Conservation (phyloP, 2,113 vertebrate genomes). For the Ceyx melanurus region DNA sequence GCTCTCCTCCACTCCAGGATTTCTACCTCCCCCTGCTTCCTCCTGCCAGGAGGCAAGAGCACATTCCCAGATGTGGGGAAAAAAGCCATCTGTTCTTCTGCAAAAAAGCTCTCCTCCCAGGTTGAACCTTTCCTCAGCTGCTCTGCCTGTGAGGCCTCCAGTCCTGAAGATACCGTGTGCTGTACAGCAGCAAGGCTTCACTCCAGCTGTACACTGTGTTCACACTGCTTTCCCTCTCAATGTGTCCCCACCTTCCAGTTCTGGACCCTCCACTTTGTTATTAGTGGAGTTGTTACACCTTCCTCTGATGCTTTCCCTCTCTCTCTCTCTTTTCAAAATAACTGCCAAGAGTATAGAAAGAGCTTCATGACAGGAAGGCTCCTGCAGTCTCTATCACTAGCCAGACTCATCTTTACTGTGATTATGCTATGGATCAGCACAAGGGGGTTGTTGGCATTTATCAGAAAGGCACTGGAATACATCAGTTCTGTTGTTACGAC, state of each 20-base stretch:
- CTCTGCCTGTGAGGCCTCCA: not conserved
- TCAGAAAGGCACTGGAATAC: not conserved
- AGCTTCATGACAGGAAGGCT: not conserved
- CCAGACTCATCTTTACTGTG: not conserved
- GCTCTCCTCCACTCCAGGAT: not conserved
- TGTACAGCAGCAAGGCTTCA: not conserved
- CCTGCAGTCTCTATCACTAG: not conserved
- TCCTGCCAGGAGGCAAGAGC: not conserved
- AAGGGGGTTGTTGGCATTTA: not conserved
- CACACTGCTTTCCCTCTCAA: accelerated
- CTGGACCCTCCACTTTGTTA: not conserved
- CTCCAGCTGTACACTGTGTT: not conserved
- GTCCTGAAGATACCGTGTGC: too few relatives aligned
- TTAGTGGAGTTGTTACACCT: not conserved
- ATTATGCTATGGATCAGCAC: not conserved
- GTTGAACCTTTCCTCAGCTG: not conserved
- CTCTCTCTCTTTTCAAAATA: not conserved
- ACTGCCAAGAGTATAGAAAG: not conserved
- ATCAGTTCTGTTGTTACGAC: not conserved
- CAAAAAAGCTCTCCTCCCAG: not conserved
- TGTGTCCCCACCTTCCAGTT: accelerated
- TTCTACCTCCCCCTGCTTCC: not conserved
- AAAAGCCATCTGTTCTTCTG: not conserved
- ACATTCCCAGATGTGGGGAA: not conserved
- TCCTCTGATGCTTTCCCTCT: not conserved